Percentiles rank a stretch among this genome's conserved stretches.
phyloP scores from a whole-genome alignment of 2,113 vertebrate species.

The Prunella fulvescens region DNA sequence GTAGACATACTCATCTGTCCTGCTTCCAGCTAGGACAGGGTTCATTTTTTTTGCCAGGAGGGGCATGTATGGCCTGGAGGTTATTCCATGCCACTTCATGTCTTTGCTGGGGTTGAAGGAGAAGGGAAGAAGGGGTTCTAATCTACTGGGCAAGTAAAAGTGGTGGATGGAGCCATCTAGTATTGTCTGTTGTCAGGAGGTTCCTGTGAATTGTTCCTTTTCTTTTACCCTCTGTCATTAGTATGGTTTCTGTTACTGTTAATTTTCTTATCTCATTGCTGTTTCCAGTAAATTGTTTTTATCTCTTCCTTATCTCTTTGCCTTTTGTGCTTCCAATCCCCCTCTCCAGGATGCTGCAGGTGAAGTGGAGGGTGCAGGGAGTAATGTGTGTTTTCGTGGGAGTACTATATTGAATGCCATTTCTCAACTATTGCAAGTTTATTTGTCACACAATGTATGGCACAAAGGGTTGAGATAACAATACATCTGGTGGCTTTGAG shows the following conservation, averaged over 20 bases:
- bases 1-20: neutral
- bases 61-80: neutral
- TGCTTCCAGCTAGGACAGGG: neutral
- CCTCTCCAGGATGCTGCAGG: neutral
- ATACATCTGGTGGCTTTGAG: neutral
- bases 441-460: neutral
- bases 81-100: neutral
- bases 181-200: neutral
- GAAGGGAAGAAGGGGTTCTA: neutral
- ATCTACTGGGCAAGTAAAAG: rapidly evolving
- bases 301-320: neutral
- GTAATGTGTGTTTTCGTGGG: rapidly evolving
- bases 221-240: neutral
- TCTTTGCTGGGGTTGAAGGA: neutral
- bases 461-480: neutral
- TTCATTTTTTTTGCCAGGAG: neutral
- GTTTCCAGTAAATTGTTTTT: neutral
- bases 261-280: neutral
- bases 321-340: neutral
- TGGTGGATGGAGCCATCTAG: neutral
- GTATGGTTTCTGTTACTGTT: neutral
- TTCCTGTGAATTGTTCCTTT: neutral
- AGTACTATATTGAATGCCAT: neutral
- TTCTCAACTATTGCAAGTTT: neutral
- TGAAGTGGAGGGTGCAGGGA: rapidly evolving